These are phyloP conservation scores for Prolemur simus DNA, from an alignment of 2,113 vertebrate genomes.

Conservation along the genomic window DNA sequence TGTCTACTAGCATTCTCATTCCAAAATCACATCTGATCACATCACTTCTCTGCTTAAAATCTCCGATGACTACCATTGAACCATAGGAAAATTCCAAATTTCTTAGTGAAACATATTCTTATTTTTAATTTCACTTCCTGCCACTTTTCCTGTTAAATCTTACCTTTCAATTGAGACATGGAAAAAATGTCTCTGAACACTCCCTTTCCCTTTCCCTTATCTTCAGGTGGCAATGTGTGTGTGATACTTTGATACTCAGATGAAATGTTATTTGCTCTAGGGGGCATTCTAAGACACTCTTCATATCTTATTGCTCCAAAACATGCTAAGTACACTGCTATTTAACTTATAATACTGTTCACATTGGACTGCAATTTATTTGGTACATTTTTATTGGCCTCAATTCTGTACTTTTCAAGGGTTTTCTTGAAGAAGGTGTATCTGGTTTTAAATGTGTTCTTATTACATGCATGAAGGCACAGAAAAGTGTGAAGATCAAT, in stretches of 20 bases:
- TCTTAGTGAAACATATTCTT: neutral
- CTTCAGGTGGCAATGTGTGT: neutral
- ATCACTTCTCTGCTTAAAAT: neutral
- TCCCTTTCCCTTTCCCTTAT: neutral
- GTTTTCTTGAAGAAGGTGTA: neutral
- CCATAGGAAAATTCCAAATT: neutral
- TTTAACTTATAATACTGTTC: neutral
- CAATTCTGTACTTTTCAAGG: neutral
- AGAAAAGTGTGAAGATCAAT: conserved; percentile 1
- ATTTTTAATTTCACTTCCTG: neutral
- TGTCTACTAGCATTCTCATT: neutral
- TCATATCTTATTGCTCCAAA: neutral
- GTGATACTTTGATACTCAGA: neutral
- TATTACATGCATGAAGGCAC: neutral
- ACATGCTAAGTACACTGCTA: neutral
- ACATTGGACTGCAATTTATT: neutral
- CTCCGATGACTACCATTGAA: neutral
- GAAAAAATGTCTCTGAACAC: neutral
- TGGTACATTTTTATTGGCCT: conserved; percentile 15
- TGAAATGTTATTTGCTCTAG: conserved; percentile 3
- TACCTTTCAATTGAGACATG: neutral
- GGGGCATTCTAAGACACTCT: neutral
- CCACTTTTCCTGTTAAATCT: neutral
- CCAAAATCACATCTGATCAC: neutral
- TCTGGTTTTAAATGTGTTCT: neutral